These are phyloP conservation scores for Siphonodentalium dalli DNA, from an alignment of 2,888 invertebrate species.

Conservation along the genomic window DNA sequence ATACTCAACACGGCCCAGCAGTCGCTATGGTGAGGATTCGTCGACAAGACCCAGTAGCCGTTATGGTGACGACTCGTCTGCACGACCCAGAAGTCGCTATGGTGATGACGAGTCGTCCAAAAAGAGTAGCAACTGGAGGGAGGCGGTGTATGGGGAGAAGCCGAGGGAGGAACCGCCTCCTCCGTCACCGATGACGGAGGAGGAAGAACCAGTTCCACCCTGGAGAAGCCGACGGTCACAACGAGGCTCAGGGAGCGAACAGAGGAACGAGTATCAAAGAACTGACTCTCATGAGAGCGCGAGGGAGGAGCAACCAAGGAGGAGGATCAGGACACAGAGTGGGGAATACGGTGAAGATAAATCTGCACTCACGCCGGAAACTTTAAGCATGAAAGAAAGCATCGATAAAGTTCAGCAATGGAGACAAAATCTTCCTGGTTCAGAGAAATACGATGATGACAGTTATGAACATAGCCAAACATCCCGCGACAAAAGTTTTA, in stretches of 20 bases:
- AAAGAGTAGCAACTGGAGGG: conserved; percentile 26
- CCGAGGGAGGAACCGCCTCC: conserved; percentile 23
- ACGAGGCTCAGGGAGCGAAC: conserved; percentile 30
- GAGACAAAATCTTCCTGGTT: conserved; percentile 55
- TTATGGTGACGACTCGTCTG: conserved; percentile 25
- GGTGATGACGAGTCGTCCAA: conserved; percentile 48
- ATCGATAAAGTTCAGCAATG: conserved; percentile 62
- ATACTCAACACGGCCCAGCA: too few species aligned
- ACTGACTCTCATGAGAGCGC: conserved; percentile 39
- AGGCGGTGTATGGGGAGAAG: conserved; percentile 28
- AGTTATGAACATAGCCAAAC: conserved; percentile 42
- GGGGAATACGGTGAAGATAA: conserved; percentile 7
- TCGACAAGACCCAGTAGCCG: too few species aligned
- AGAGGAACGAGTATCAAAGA: conserved; percentile 49
- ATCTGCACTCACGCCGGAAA: conserved; percentile 54
- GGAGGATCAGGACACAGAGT: neutral
- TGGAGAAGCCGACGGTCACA: conserved; percentile 31
- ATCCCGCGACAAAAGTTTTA: conserved; percentile 76
- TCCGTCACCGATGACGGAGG: conserved; percentile 23
- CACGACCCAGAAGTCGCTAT: conserved; percentile 31
- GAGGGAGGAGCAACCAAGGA: too few species aligned
- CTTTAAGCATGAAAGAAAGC: conserved; percentile 56
- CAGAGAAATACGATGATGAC: conserved; percentile 30
- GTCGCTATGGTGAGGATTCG: conserved; percentile 30
- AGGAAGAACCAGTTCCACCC: conserved; percentile 26